Base-by-base conservation (phyloP, 2,797 vertebrate genomes). In the Brotula barbata region DNA sequence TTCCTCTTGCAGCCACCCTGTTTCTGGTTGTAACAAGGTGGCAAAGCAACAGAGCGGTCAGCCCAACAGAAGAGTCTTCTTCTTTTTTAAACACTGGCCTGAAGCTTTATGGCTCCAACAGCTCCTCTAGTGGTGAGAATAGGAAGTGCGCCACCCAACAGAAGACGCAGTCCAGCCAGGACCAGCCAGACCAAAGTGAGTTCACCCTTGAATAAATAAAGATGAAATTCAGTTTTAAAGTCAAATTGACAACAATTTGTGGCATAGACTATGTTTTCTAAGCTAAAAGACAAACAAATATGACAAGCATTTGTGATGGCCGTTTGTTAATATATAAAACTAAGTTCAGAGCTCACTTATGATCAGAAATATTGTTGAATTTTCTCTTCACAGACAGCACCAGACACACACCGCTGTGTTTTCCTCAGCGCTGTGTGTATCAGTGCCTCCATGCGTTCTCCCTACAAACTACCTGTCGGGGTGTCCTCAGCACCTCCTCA, bases 381-480 rank as follows among this genome's bases (percentile, higher is more conserved):
- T n/a, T n/a, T n/a, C n/a, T n/a, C n/a, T 68, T 64, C 21, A 1
- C 12, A 89, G 88, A 73, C 47, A 41, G 22, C 42, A 22, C 6
- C 54, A 25, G 28, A 1, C n/a, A 12, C 15, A 31, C 12, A n/a
- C 5, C 2, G 3, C 45, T 4, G 13, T 41, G 77, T 58, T 50
- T 62, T 64, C 57, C 77, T 69, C 62, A 7, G 77, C 87, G 76
- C 57, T 59, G 52, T 3, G 0, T 87, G 75, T 65, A 65, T 41
- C 52, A 6, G 0, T 78, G 58, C 50, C 85, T 95, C 49, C 87
- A 78, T 49, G 81, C 80, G 0, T 86, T 94, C 62, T 92, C 91
- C 7, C 78, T 94, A 33, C 93, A 94, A 81, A 92, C 74, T 7
- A 90, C 81, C 36, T 53, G 80, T 48, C 78, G 66, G 0, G 77